Base-by-base conservation (phyloP, 1,140 invertebrate species). In the Pristionchus pacificus region DNA sequence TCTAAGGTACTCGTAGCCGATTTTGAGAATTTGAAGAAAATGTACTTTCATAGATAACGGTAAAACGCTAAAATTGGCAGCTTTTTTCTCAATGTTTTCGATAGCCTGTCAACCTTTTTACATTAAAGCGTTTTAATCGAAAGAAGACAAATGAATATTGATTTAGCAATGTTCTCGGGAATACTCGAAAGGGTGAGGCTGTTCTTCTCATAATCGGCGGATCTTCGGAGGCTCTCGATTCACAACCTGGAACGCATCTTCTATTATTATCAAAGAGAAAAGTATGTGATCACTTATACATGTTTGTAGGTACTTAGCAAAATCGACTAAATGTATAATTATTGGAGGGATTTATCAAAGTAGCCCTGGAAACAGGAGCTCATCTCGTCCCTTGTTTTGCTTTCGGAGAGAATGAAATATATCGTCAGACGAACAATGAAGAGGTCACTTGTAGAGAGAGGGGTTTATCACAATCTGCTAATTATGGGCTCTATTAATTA, bases 361-460 rank as follows among this genome's bases (percentile, higher is more conserved):
- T 86, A 24, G 85, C 85, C 30, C 60, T 86, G 3, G 77, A 79
- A 71, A 80, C 82, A 65, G 74, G 77, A 29, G 81, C 85, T 58
- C 74, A 74, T 66, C 67, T 87, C 10, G 85, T 87, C 10, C 86
- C 86, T 19, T 82, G 85, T 2, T 85, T 84, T 76, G 77, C 79
- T 2, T 87, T 87, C 80, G 85, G 86, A 6, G 86, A 87, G 75
- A 86, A 84, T 68, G 83, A 85, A 62, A 57, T 85, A 0, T 87
- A 78, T 74, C 64, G 75, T 24, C 86, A 87, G 75, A 66, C 59
- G n/a, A 29, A 3, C 30, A 27, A 64, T 31, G 19, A 64, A 64
- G 19, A 49, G 38, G 38, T 49, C n/a, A n/a, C n/a, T n/a, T n/a
- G n/a, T n/a, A n/a, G n/a, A n/a, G n/a, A n/a, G n/a, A n/a, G n/a